Evolutionary conservation across 2,888 invertebrate genomes (phyloP).

Genomic region (Molanna angustata): DNA sequence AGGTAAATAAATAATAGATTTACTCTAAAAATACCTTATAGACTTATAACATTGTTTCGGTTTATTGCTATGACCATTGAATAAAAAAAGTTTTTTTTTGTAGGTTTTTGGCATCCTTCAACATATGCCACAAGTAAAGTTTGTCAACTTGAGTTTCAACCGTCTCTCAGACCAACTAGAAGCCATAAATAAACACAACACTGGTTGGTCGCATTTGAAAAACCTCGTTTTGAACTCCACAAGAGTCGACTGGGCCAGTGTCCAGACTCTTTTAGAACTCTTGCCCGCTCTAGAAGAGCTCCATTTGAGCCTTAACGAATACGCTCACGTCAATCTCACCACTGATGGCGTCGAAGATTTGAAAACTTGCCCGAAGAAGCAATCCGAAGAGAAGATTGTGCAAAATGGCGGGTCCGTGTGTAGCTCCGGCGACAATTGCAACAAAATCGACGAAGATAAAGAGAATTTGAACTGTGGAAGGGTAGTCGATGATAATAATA

Average conservation of each 20-base stretch:
- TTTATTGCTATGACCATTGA: too few relatives aligned
- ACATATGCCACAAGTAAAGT: slow-evolving; percentile 85
- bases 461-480: slow-evolving; percentile 33
- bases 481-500: slow-evolving; percentile 41
- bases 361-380: slow-evolving; percentile 25
- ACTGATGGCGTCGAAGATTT: slow-evolving; percentile 38
- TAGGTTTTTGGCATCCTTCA: slow-evolving; percentile 83
- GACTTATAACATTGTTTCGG: too few relatives aligned
- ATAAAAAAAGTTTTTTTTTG: slow-evolving; percentile 30
- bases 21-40: too few relatives aligned
- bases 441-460: slow-evolving; percentile 31
- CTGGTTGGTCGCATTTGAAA: slow-evolving; percentile 60
- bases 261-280: slow-evolving; percentile 71
- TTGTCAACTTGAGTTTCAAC: slow-evolving; percentile 91
- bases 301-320: slow-evolving; percentile 89
- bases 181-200: slow-evolving; percentile 47
- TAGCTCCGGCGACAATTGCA: slow-evolving; percentile 29
- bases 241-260: slow-evolving; percentile 79
- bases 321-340: slow-evolving; percentile 70
- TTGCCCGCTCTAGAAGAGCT: slow-evolving; percentile 83
- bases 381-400: slow-evolving; percentile 2
- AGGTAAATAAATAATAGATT: too few relatives aligned
- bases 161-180: slow-evolving; percentile 69
- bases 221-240: slow-evolving; percentile 87
- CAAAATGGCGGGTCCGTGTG: slow-evolving; percentile 15